A percentile compares a stretch with the other conserved stretches of the same genome.
Conservation (phyloP, 2,888 invertebrate species). For the Platerodrilus igneus region DNA sequence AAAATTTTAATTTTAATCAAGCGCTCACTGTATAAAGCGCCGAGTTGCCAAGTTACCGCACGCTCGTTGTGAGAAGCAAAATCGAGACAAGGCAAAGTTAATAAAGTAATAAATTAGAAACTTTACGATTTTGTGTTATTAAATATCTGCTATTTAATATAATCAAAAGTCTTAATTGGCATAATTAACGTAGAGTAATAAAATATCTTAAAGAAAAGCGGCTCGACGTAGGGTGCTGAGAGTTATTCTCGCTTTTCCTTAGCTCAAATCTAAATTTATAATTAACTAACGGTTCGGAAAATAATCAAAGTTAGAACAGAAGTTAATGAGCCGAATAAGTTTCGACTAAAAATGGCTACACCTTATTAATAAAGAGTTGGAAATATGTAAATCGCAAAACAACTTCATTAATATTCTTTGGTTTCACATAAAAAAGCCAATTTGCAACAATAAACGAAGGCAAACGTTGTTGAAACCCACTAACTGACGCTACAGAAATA, state of each 20-base stretch:
- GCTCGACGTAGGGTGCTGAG: too few relatives aligned
- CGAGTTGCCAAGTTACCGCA: background rate
- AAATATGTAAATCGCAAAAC: slow-evolving; percentile 46
- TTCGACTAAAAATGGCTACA: slow-evolving; percentile 33
- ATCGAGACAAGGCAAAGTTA: slow-evolving; percentile 10
- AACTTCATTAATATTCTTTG: slow-evolving; percentile 47
- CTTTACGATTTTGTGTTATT: slow-evolving; percentile 40
- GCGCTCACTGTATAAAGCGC: too few relatives aligned
- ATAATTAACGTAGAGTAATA: slow-evolving; percentile 40
- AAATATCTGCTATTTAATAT: slow-evolving; percentile 40
- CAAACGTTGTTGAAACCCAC: slow-evolving; percentile 19
- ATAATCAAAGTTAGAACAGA: slow-evolving; percentile 43
- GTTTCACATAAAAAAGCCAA: slow-evolving; percentile 36
- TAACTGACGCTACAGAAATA: slow-evolving; percentile 21
- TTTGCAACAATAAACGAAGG: slow-evolving; percentile 28
- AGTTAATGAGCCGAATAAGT: slow-evolving; percentile 45
- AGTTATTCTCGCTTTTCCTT: slow-evolving; percentile 26
- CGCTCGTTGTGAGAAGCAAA: background rate
- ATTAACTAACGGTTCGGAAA: slow-evolving; percentile 48
- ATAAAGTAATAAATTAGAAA: slow-evolving; percentile 31
- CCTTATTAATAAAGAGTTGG: slow-evolving; percentile 36
- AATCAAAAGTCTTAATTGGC: slow-evolving; percentile 36
- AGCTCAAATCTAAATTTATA: slow-evolving; percentile 39
- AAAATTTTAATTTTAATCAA: too few relatives aligned
- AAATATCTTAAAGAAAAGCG: slow-evolving; percentile 41